Percentiles rank a stretch among this genome's conserved stretches.
Conservation (phyloP, 2,113 vertebrate species). For the Labeo catla region DNA sequence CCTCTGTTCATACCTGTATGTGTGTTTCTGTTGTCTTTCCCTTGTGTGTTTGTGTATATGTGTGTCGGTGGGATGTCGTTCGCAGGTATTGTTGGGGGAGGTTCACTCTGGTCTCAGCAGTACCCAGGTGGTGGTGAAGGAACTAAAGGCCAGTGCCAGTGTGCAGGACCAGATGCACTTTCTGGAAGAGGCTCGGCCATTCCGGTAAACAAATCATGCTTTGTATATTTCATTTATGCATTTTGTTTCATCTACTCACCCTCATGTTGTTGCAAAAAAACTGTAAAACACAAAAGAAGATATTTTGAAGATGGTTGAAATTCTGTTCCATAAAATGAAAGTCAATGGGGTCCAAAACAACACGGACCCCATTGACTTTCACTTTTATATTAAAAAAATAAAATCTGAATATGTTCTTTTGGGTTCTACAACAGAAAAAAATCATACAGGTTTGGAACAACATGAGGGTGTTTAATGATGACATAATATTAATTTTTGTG, state of each 20-base stretch:
- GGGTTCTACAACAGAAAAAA: not conserved
- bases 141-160: conserved; percentile 86
- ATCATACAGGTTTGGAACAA: not conserved
- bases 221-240: not conserved
- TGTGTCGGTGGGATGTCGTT: conserved; percentile 37
- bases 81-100: conserved; percentile 92
- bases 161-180: conserved; percentile 93
- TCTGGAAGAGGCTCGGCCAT: conserved; percentile 89
- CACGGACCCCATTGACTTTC: not conserved
- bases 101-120: conserved; percentile 83
- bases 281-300: not conserved
- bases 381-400: not conserved
- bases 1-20: conserved; percentile 27
- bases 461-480: not conserved
- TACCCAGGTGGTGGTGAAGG: conserved; percentile 93
- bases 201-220: conserved; percentile 76
- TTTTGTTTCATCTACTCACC: not conserved
- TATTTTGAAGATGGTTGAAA: not conserved
- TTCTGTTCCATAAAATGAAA: not conserved
- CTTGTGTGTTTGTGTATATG: conserved; percentile 33
- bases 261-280: not conserved
- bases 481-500: not conserved
- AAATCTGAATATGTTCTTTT: not conserved
- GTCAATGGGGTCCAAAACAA: not conserved
- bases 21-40: conserved; percentile 44